Conservation (phyloP, 2,888 invertebrate species). For the Volucella inanis region DNA sequence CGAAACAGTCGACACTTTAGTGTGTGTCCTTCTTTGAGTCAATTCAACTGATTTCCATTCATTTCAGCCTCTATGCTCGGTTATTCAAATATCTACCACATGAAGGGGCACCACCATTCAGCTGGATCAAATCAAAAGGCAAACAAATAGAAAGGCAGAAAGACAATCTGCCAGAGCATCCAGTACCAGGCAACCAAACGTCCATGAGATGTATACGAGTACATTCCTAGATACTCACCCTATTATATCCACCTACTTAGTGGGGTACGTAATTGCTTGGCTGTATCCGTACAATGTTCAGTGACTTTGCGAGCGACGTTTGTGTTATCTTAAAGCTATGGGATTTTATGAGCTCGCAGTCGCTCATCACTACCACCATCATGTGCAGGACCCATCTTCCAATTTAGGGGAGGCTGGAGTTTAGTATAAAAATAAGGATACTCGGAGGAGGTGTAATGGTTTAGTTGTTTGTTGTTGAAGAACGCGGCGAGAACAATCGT, state of each 20-base stretch:
- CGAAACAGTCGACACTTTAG: conserved; percentile 48
- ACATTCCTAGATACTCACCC: conserved; percentile 14
- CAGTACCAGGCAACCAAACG: conserved; percentile 1
- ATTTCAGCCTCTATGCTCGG: conserved; percentile 13
- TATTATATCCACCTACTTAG: conserved; percentile 6
- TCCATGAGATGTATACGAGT: conserved; percentile 23
- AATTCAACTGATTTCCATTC: conserved; percentile 69
- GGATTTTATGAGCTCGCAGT: conserved; percentile 57
- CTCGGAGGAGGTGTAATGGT: conserved; percentile 20
- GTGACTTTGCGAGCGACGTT: conserved; percentile 35
- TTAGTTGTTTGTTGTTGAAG: conserved; percentile 57
- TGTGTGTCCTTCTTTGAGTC: conserved; percentile 60
- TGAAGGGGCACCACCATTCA: conserved; percentile 41
- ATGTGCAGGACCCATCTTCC: not conserved
- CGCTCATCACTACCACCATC: conserved; percentile 22
- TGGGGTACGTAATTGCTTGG: too few relatives aligned
- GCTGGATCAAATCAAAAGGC: conserved; percentile 69
- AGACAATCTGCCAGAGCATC: conserved; percentile 65
- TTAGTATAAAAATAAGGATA: conserved; percentile 41
- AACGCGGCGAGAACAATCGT: conserved; percentile 71
- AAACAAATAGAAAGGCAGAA: conserved; percentile 56
- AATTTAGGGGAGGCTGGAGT: not conserved
- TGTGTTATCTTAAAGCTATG: conserved; percentile 71
- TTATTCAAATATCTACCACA: conserved; percentile 57
- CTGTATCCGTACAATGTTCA: not conserved